phyloP scores from a whole-genome alignment of 2,888 invertebrate species.

The Acleris emargana region DNA sequence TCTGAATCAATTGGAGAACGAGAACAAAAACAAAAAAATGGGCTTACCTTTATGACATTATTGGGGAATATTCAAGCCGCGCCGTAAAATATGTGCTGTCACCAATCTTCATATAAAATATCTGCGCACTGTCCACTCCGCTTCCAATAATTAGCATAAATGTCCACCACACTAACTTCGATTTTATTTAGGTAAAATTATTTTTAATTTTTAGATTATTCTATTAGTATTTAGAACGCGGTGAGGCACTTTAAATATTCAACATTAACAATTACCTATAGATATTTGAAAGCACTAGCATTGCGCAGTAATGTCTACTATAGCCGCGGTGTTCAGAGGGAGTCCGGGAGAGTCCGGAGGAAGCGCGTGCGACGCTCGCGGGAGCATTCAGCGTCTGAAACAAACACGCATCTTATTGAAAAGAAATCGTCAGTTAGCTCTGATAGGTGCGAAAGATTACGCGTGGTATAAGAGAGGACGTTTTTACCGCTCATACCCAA shows the following conservation, averaged over 20 bases:
- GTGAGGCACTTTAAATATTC: slow-evolving; percentile 55
- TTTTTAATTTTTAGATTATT: slow-evolving; percentile 33
- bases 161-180: slow-evolving; percentile 33
- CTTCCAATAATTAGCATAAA: slow-evolving; percentile 32
- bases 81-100: slow-evolving; percentile 50
- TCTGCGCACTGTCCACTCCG: slow-evolving; percentile 48
- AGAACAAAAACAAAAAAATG: slow-evolving; percentile 7
- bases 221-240: slow-evolving; percentile 42
- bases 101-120: slow-evolving; percentile 47
- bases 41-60: slow-evolving; percentile 74
- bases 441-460: neutral
- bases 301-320: slow-evolving; percentile 38
- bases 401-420: slow-evolving; percentile 36
- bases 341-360: slow-evolving; percentile 39
- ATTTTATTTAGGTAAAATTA: neutral
- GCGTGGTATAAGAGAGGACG: no score
- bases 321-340: slow-evolving; percentile 39
- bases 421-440: slow-evolving; percentile 2
- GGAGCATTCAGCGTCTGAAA: slow-evolving; percentile 42
- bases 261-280: slow-evolving; percentile 41
- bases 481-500: no score
- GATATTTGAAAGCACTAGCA: slow-evolving; percentile 44
- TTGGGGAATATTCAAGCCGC: slow-evolving; percentile 55
- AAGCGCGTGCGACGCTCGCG: slow-evolving; percentile 27
- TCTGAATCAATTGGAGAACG: neutral